These are phyloP conservation scores for Drosophila mayaguana DNA, from an alignment of 2,888 invertebrate genomes.

Conservation along the genomic window DNA sequence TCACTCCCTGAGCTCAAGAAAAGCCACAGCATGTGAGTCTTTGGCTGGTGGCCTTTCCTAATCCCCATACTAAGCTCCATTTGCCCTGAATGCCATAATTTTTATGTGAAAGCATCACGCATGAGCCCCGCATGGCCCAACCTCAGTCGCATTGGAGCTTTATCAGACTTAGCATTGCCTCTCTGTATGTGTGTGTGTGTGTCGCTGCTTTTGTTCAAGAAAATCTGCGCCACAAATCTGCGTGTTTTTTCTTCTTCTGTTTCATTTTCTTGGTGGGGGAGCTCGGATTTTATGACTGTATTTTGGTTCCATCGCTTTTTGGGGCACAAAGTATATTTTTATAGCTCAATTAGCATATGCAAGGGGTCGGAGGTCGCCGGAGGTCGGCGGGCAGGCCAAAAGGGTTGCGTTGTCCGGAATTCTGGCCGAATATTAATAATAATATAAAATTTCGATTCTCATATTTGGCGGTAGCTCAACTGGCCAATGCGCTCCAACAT, in stretches of 20 bases:
- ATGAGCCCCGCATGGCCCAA: conserved; percentile 43
- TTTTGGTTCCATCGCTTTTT: conserved; percentile 51
- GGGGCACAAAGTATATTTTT: conserved; percentile 73
- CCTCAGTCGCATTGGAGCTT: conserved; percentile 38
- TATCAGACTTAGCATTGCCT: conserved; percentile 68
- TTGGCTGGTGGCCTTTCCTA: conserved; percentile 41
- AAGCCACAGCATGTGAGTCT: conserved; percentile 55
- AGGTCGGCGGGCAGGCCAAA: not conserved
- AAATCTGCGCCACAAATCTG: conserved; percentile 69
- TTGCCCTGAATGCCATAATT: conserved; percentile 77
- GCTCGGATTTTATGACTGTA: conserved; percentile 68
- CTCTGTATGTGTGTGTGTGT: conserved; percentile 13
- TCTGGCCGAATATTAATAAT: conserved; percentile 61
- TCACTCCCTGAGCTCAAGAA: conserved; percentile 40
- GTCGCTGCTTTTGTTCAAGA: conserved; percentile 43
- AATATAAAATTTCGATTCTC: conserved; percentile 22
- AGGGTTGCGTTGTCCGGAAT: conserved; percentile 41
- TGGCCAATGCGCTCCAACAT: too few relatives aligned
- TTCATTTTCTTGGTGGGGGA: not conserved
- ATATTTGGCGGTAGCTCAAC: not conserved
- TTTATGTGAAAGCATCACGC: conserved; percentile 81
- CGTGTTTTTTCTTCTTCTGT: conserved; percentile 3
- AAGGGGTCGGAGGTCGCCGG: conserved; percentile 17
- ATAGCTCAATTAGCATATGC: conserved; percentile 78
- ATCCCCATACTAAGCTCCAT: conserved; percentile 72